A percentile compares a stretch with the other conserved stretches of the same genome.
These are phyloP conservation scores for Knipowitschia caucasica DNA, from an alignment of 2,797 vertebrate genomes.

Conservation along the genomic window DNA sequence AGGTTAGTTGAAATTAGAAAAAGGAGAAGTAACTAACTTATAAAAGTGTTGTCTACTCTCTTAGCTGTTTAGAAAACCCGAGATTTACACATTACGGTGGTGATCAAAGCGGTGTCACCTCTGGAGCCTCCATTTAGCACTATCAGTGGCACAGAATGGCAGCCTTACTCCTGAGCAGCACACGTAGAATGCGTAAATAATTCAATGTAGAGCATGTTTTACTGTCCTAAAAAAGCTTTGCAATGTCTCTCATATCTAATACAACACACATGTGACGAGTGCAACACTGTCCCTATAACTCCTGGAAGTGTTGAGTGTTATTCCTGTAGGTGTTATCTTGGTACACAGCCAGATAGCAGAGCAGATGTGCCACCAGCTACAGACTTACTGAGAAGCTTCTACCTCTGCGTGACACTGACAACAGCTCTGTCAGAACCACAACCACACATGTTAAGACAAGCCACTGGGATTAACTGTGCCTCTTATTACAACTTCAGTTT, in stretches of 20 bases:
- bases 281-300: not conserved
- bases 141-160: too few species aligned
- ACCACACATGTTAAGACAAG: not conserved
- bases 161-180: too few species aligned
- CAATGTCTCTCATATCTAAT: not conserved
- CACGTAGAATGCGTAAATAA: too few species aligned
- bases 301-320: not conserved
- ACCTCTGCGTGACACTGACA: not conserved
- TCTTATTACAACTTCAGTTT: not conserved
- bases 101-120: too few species aligned
- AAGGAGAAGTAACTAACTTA: too few species aligned
- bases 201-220: too few species aligned
- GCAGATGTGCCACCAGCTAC: not conserved
- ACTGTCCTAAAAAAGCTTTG: too few species aligned
- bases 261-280: not conserved
- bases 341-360: not conserved
- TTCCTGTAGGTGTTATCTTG: constrained; percentile 13
- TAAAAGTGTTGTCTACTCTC: too few species aligned
- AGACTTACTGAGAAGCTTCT: constrained; percentile 1
- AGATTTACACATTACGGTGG: too few species aligned
- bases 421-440: not conserved
- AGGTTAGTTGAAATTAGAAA: too few species aligned
- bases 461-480: constrained; percentile 24
- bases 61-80: too few species aligned
- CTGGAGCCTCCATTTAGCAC: too few species aligned